A percentile compares a stretch with the other conserved stretches of the same genome.
Evolutionary conservation across 2,113 vertebrate genomes (phyloP).

Genomic region (Sylvilagus bachmani): DNA sequence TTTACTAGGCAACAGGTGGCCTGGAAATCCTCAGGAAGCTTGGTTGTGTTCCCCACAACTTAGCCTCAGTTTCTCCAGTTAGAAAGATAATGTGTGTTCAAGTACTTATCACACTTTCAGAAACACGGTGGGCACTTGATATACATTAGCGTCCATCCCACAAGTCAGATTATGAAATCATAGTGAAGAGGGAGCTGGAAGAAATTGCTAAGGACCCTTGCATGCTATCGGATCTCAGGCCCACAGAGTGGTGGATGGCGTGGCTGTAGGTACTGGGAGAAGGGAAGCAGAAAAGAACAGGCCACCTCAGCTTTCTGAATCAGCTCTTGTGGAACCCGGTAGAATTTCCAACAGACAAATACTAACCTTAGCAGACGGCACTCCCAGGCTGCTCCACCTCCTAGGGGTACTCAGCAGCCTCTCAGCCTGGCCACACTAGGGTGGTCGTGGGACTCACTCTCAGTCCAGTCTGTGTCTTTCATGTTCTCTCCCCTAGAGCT

Average conservation of each 20-base stretch:
- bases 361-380: neutral
- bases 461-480: neutral
- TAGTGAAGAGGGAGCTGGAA: neutral
- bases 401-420: neutral
- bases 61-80: neutral
- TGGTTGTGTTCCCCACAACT: neutral
- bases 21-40: neutral
- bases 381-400: neutral
- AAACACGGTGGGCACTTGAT: neutral
- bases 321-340: neutral
- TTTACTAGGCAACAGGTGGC: neutral
- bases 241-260: too few species aligned
- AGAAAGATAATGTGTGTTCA: too few species aligned
- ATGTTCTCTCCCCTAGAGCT: neutral
- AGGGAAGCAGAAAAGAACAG: neutral
- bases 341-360: neutral
- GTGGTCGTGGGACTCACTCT: neutral
- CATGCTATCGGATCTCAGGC: neutral
- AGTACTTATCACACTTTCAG: neutral
- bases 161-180: neutral
- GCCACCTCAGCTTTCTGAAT: neutral
- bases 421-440: rapidly evolving
- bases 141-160: too few species aligned
- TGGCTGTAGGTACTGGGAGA: neutral
- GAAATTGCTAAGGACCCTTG: neutral